Percentiles rank a stretch among this genome's conserved stretches.
Conservation (phyloP, 2,888 invertebrate genomes). For the Mimachlamys varia region DNA sequence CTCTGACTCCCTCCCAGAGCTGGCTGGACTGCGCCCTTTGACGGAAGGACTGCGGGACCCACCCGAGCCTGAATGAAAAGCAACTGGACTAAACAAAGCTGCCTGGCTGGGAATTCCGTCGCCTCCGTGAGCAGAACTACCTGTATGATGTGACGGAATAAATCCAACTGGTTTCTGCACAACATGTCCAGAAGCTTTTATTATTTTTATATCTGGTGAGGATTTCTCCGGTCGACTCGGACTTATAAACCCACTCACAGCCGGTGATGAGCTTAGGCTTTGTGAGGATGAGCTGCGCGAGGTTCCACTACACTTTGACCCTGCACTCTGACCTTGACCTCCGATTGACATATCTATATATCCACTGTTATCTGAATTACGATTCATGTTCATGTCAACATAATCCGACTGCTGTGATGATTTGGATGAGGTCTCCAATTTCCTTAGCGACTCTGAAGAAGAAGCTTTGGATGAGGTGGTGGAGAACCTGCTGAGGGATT, state of each 20-base stretch:
- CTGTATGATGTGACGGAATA: constrained; percentile 17
- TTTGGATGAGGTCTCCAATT: constrained; percentile 60
- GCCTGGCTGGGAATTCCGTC: constrained; percentile 38
- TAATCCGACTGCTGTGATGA: constrained; percentile 64
- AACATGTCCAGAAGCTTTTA: constrained; percentile 62
- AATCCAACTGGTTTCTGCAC: constrained; percentile 56
- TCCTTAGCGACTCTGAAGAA: constrained; percentile 73
- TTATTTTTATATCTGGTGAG: constrained; percentile 56
- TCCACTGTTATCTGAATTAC: constrained; percentile 55
- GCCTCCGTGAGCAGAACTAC: constrained; percentile 14
- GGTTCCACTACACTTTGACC: constrained; percentile 53
- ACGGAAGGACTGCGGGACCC: constrained; percentile 49
- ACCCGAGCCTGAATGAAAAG: constrained; percentile 40
- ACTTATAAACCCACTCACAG: constrained; percentile 51
- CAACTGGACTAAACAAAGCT: constrained; percentile 45
- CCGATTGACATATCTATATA: constrained; percentile 73
- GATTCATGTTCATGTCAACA: constrained; percentile 70
- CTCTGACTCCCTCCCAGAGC: constrained; percentile 65
- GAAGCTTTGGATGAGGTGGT: constrained; percentile 68
- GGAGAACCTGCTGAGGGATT: constrained; percentile 68
- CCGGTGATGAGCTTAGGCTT: constrained; percentile 63
- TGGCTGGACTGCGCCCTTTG: constrained; percentile 56
- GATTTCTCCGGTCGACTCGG: constrained; percentile 50
- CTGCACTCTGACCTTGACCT: constrained; percentile 53
- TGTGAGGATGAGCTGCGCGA: constrained; percentile 62